Percentiles rank a stretch among this genome's conserved stretches.
Evolutionary conservation across 2,888 invertebrate genomes (phyloP).

Genomic region (Griposia aprilina): DNA sequence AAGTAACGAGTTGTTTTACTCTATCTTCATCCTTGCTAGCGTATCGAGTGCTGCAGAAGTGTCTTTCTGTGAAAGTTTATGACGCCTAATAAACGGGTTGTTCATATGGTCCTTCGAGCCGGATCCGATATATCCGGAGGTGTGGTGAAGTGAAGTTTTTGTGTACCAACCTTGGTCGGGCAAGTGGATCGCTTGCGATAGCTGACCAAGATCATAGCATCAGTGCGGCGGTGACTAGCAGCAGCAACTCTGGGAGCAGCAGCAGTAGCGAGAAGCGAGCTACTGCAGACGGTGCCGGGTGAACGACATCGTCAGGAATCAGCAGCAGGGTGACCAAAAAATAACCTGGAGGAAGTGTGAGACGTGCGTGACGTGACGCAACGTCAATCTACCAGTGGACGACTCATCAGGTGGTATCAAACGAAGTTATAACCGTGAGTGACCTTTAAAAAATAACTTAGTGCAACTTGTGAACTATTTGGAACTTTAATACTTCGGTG

Average conservation of each 20-base stretch:
- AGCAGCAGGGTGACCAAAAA: neutral
- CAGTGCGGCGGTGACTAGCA: neutral
- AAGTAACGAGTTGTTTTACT: no score
- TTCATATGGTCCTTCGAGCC: neutral
- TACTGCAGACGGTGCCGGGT: neutral
- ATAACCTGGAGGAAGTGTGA: neutral
- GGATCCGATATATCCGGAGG: neutral
- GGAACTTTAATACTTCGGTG: neutral
- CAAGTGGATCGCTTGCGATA: constrained; percentile 9
- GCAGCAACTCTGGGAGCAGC: neutral
- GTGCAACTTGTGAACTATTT: no score
- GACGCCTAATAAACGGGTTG: no score
- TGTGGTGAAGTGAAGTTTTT: neutral
- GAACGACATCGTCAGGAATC: neutral
- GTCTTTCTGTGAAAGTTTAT: no score
- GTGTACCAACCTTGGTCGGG: neutral
- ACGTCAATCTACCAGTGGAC: no score
- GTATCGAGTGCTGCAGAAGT: no score
- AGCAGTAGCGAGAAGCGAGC: neutral
- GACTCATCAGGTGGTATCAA: no score
- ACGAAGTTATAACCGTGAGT: no score
- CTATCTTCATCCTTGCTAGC: no score
- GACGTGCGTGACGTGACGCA: neutral
- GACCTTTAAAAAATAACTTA: no score
- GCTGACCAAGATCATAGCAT: constrained; percentile 1